phyloP scores from a whole-genome alignment of 2,888 invertebrate genomes.

The Netelia melanura region DNA sequence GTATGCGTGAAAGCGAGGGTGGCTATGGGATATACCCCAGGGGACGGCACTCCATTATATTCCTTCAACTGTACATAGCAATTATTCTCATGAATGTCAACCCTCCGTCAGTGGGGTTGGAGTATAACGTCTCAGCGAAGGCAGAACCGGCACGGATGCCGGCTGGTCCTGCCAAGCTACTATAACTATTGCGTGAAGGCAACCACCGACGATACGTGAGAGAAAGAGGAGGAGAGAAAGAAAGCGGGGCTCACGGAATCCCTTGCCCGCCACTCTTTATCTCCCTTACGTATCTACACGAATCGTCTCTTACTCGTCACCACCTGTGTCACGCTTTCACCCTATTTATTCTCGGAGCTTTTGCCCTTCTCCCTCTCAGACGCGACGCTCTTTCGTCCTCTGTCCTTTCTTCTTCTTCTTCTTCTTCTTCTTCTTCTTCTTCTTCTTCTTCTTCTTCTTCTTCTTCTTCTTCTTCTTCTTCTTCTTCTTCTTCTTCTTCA shows the following conservation, averaged over 20 bases:
- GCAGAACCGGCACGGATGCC: constrained; percentile 9
- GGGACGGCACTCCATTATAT: constrained; percentile 68
- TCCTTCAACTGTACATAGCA: constrained; percentile 70
- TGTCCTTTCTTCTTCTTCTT: not conserved
- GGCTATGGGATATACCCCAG: constrained; percentile 56
- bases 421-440: constrained; percentile 8
- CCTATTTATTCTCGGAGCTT: constrained; percentile 46
- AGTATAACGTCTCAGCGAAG: constrained; percentile 55
- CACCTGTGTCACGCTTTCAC: constrained; percentile 59
- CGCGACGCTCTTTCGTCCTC: not conserved
- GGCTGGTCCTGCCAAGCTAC: constrained; percentile 29
- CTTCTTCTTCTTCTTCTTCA: constrained; percentile 27
- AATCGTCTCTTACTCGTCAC: constrained; percentile 61
- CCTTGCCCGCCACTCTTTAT: constrained; percentile 64
- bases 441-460: constrained; percentile 33
- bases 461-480: constrained; percentile 5
- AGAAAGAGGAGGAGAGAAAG: not conserved
- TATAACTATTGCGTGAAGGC: constrained; percentile 37
- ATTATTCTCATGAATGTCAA: constrained; percentile 74
- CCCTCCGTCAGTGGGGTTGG: constrained; percentile 66
- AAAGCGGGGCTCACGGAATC: constrained; percentile 47
- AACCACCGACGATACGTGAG: constrained; percentile 27
- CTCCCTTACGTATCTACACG: constrained; percentile 57
- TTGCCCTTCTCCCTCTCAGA: not conserved
- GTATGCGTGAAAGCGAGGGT: constrained; percentile 38